Evolutionary conservation across 30 jellyfish, hydroid and myxozoan genomes (phyloP).

Genomic region (Clytia hemisphaerica): DNA sequence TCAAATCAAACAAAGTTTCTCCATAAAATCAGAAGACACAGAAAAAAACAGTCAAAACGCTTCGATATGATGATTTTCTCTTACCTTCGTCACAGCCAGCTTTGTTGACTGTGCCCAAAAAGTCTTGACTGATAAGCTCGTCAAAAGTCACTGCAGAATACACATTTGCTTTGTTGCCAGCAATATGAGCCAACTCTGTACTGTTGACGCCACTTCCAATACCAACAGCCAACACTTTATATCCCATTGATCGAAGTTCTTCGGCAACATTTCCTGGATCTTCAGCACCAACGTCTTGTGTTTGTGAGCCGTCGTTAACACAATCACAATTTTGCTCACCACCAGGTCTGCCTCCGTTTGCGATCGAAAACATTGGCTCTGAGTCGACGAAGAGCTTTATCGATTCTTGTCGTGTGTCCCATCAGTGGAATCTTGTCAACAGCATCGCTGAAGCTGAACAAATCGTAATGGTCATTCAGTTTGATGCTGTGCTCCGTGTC

Average conservation of each 20-base stretch:
- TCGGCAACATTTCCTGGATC: conserved; percentile 73
- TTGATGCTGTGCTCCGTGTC: conserved; percentile 62
- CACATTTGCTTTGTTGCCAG: conserved; percentile 35
- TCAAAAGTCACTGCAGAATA: conserved; percentile 18
- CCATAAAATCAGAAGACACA: too few relatives aligned
- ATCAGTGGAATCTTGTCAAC: conserved; percentile 68
- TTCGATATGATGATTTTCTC: too few relatives aligned
- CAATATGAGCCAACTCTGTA: conserved; percentile 55
- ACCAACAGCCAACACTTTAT: conserved; percentile 50
- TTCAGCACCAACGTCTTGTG: conserved; percentile 61
- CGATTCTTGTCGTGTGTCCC: conserved; percentile 77
- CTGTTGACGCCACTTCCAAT: conserved; percentile 59
- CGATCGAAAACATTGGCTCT: conserved; percentile 30
- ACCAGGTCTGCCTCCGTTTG: conserved; percentile 54
- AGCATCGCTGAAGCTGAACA: conserved; percentile 41
- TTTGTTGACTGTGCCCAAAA: conserved; percentile 31
- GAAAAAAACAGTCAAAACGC: too few relatives aligned
- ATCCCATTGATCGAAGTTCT: conserved; percentile 48
- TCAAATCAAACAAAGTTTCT: too few relatives aligned
- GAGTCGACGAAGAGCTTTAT: conserved; percentile 61
- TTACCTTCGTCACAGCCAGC: conserved; percentile 42
- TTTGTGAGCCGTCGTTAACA: conserved; percentile 83
- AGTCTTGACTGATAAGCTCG: conserved; percentile 33
- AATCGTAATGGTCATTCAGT: conserved; percentile 27
- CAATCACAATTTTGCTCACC: conserved; percentile 36